A percentile compares a stretch with the other conserved stretches of the same genome.
phyloP scores from a whole-genome alignment of 2,888 invertebrate species.

The Pterobdella sp. region DNA sequence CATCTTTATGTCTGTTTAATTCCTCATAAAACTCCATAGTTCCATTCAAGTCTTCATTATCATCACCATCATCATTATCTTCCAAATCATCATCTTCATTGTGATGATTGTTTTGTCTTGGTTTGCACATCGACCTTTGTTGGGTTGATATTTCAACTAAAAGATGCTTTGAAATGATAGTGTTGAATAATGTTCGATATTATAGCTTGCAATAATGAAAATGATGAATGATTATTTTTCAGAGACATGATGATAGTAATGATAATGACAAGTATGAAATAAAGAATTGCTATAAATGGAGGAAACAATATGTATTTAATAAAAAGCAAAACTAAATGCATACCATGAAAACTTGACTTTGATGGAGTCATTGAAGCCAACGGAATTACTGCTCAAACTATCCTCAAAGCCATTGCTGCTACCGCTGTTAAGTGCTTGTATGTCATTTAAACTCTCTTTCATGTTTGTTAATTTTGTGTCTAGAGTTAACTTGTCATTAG shows the following conservation, averaged over 20 bases:
- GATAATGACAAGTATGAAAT: background rate
- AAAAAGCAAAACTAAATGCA: background rate
- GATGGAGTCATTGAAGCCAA: background rate
- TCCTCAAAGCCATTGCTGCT: background rate
- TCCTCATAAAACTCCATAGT: too few species aligned
- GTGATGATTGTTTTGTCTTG: conserved; percentile 3
- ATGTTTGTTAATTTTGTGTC: background rate
- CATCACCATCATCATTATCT: background rate
- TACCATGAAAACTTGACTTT: conserved; percentile 6
- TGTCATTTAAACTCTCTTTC: background rate
- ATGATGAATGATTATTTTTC: background rate
- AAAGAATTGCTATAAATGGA: background rate
- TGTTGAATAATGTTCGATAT: background rate
- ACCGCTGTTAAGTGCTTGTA: background rate
- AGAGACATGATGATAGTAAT: background rate
- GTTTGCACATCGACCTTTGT: background rate
- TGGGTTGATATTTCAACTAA: background rate
- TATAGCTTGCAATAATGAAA: background rate
- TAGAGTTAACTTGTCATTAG: background rate
- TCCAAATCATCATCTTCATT: conserved; percentile 9
- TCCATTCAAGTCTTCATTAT: too few species aligned
- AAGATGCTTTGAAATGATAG: background rate
- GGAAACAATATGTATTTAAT: background rate
- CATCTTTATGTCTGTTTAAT: too few species aligned
- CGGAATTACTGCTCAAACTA: background rate